phyloP scores from a whole-genome alignment of 2,797 vertebrate genomes.

The Toxotes lorentzi region DNA sequence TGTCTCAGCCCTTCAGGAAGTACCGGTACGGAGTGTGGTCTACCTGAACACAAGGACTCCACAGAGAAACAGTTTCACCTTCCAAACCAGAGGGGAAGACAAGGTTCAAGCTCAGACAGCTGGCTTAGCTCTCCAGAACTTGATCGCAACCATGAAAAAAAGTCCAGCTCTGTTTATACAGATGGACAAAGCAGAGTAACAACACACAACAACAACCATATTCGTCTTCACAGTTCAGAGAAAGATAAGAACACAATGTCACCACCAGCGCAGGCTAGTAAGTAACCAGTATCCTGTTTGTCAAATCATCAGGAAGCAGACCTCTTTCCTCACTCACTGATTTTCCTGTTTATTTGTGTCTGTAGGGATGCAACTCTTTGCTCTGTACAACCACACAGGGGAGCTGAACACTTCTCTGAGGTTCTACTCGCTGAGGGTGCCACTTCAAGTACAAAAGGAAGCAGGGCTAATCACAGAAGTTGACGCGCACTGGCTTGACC shows the following conservation, averaged over 20 bases:
- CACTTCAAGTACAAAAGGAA: constrained; percentile 90
- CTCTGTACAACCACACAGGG: constrained; percentile 92
- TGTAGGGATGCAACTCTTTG: constrained; percentile 90
- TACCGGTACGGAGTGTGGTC: constrained; percentile 2
- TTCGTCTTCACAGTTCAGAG: constrained; percentile 66
- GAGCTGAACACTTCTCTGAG: constrained; percentile 83
- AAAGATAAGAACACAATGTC: constrained; percentile 55
- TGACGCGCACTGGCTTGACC: constrained; percentile 95
- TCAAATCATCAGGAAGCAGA: background rate
- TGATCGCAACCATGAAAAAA: constrained; percentile 39
- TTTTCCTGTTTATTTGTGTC: constrained; percentile 8
- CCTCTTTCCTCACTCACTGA: background rate
- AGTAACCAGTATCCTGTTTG: constrained; percentile 53
- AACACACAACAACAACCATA: constrained; percentile 79
- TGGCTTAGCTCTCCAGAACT: constrained; percentile 71
- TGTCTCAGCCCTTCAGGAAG: constrained; percentile 42
- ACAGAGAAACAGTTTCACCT: constrained; percentile 39
- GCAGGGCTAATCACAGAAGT: constrained; percentile 88
- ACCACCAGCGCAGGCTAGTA: constrained; percentile 68
- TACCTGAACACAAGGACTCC: constrained; percentile 36
- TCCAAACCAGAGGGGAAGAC: constrained; percentile 39
- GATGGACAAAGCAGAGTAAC: constrained; percentile 39
- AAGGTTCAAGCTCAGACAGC: constrained; percentile 58
- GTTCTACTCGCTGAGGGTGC: constrained; percentile 93
- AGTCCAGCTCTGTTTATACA: constrained; percentile 26